Base-by-base conservation (phyloP, 2,113 vertebrate genomes). In the Triplophysa dalaica region DNA sequence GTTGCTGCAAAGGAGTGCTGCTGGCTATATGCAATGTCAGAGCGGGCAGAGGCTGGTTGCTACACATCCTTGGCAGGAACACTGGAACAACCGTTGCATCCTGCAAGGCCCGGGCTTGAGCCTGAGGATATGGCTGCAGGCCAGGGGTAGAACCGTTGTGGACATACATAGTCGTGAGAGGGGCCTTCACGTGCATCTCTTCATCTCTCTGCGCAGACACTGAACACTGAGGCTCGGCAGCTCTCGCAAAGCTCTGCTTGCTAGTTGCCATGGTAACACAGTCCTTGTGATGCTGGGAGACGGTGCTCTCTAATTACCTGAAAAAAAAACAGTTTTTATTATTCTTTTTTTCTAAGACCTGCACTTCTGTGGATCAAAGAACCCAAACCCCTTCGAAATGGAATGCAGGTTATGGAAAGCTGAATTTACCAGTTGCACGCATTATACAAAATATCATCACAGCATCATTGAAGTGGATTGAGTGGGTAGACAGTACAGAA, bases 1-100 rank as follows among this genome's bases (percentile, higher is more conserved):
- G 87, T 4, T 87, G 88, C 9, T 94, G 88, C 65, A 94, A 82
- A 0, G 94, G 94, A 75, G 95, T 82, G 8, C 93, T 84, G 0
- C 94, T 91, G 48, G 95, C 88, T 13, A 99, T 91, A 76, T 92
- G 97, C 85, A 99, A 54, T 0, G 95, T 95, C 54, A 97, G 85
- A 0, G 94, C 89, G 0, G 94, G 93, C 58, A 94, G 86, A 0
- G 87, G 82, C 3, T 92, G 92, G 82, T 94, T 92, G 80, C 88
- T 67, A 80, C 83, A 86, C 78, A 90, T 87, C 16, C 89, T 80
- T 0, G 90, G 87, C 75, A 91, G 21, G 21, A 91, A 81, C 79
- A 92, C 85, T 70, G 88, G 88, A 62, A 92, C 68, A 0, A 89
- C 79, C 11, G 86, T 70, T 3, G 89, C 64, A 45, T 90, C 86